phyloP scores from a whole-genome alignment of 2,888 invertebrate species.

The Fragum whitleyi region DNA sequence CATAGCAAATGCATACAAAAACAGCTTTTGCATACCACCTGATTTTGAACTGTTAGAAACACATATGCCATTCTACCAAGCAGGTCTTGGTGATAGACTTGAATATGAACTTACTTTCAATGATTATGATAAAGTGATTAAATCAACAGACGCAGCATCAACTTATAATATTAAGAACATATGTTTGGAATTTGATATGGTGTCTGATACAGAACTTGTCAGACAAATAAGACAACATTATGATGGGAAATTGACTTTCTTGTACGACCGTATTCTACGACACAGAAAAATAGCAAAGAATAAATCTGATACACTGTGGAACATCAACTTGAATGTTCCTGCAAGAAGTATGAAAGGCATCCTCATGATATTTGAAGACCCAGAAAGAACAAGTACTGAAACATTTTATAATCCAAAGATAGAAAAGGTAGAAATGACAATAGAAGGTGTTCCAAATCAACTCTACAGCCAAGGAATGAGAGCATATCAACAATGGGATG shows the following conservation, averaged over 20 bases:
- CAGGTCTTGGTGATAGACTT: conserved; percentile 47
- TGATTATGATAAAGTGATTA: conserved; percentile 46
- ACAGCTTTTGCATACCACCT: conserved; percentile 55
- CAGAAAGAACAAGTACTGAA: conserved; percentile 34
- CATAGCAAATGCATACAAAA: conserved; percentile 55
- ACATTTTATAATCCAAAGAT: conserved; percentile 59
- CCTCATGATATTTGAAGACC: conserved; percentile 59
- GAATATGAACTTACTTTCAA: conserved; percentile 50
- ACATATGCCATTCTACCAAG: conserved; percentile 52
- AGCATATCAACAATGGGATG: conserved; percentile 64
- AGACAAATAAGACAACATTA: conserved; percentile 48
- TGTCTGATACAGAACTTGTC: conserved; percentile 47
- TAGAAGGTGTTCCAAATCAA: conserved; percentile 63
- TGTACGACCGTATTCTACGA: conserved; percentile 49
- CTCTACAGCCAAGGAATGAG: conserved; percentile 61
- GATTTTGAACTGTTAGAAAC: conserved; percentile 45
- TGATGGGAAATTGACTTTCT: conserved; percentile 38
- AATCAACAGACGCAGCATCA: conserved; percentile 38
- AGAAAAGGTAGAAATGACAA: conserved; percentile 50
- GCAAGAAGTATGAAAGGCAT: conserved; percentile 65
- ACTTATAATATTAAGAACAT: conserved; percentile 53
- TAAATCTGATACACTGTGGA: conserved; percentile 62
- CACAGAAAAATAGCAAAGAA: conserved; percentile 52
- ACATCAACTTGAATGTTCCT: conserved; percentile 60
- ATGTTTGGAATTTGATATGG: conserved; percentile 53